Evolutionary conservation across 2,888 invertebrate species (phyloP).

Genomic region (Julus scanicus): DNA sequence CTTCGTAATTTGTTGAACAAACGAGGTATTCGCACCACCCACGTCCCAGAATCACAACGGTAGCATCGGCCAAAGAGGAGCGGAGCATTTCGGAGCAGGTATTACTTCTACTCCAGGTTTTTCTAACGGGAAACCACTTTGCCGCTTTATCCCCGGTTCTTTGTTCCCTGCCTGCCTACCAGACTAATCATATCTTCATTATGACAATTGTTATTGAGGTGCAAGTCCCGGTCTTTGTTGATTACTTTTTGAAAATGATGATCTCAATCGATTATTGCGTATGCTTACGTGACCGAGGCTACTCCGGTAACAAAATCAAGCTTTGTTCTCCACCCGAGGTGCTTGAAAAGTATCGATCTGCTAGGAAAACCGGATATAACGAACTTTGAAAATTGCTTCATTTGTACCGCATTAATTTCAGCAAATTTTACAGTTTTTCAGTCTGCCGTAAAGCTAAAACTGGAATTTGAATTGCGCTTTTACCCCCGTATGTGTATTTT

Average conservation of each 20-base stretch:
- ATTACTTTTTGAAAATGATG: neutral
- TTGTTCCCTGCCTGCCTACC: slow-evolving; percentile 1
- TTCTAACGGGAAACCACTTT: slow-evolving; percentile 16
- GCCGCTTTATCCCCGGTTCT: slow-evolving; percentile 7
- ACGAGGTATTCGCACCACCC: slow-evolving; percentile 53
- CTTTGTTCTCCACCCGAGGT: neutral
- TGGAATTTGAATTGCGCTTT: too few relatives aligned
- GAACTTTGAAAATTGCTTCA: too few relatives aligned
- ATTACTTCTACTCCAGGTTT: neutral
- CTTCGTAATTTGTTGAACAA: slow-evolving; percentile 69
- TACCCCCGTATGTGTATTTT: too few relatives aligned
- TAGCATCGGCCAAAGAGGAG: slow-evolving; percentile 50
- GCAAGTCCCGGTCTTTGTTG: neutral
- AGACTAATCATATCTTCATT: neutral
- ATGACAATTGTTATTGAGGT: neutral
- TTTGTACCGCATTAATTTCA: too few relatives aligned
- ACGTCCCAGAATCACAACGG: slow-evolving; percentile 54
- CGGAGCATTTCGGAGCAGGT: slow-evolving; percentile 2
- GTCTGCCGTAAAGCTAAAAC: too few relatives aligned
- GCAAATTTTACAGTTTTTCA: too few relatives aligned
- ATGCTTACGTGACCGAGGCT: neutral
- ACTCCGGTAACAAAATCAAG: neutral
- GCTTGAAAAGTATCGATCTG: too few relatives aligned
- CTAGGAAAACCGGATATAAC: too few relatives aligned
- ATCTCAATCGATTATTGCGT: neutral